phyloP scores from a whole-genome alignment of 2,113 vertebrate species.

The Campylomormyrus tamandua region DNA sequence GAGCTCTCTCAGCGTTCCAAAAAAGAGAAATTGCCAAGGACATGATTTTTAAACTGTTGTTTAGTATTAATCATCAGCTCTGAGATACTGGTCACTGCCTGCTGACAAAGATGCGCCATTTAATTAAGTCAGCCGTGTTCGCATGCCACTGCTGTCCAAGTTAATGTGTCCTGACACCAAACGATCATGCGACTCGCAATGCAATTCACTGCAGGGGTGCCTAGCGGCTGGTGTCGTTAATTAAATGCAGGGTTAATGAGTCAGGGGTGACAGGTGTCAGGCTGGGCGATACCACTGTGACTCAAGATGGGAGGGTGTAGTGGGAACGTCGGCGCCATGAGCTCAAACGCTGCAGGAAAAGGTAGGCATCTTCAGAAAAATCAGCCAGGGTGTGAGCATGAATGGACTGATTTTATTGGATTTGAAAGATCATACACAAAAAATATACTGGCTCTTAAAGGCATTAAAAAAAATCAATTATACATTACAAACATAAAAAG shows the following conservation, averaged over 20 bases:
- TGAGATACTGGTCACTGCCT: background rate
- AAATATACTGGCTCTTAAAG: background rate
- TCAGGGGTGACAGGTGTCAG: slow-evolving; percentile 10
- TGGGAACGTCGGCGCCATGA: background rate
- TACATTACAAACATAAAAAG: slow-evolving; percentile 4
- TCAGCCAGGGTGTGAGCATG: background rate
- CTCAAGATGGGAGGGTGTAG: background rate
- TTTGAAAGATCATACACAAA: background rate
- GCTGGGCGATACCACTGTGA: background rate
- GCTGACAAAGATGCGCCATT: background rate
- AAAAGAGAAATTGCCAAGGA: background rate
- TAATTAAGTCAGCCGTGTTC: slow-evolving; percentile 5
- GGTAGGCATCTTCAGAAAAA: background rate
- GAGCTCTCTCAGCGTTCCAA: background rate
- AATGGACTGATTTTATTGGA: background rate
- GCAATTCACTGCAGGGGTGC: slow-evolving; percentile 1
- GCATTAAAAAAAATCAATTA: background rate
- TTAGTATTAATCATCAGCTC: background rate
- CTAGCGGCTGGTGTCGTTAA: slow-evolving; percentile 9
- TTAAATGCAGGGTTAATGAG: slow-evolving; percentile 21
- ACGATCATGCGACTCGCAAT: background rate
- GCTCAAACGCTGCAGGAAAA: background rate
- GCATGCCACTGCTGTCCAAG: background rate
- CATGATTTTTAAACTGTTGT: background rate
- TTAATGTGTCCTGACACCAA: slow-evolving; percentile 14